These are phyloP conservation scores for Hirudo medicinalis DNA, from an alignment of 1,140 invertebrate species.

Conservation along the genomic window DNA sequence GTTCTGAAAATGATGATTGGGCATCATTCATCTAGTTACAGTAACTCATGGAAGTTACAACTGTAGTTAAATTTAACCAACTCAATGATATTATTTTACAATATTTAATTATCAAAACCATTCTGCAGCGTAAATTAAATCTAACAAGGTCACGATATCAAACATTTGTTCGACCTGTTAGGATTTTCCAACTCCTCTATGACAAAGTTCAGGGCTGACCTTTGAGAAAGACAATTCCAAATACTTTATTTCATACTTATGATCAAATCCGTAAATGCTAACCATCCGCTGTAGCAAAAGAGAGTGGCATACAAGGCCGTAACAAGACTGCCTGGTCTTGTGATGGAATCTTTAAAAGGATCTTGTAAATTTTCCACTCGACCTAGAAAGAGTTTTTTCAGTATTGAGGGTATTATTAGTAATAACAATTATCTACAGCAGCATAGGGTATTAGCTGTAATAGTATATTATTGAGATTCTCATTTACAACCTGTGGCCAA, in stretches of 20 bases:
- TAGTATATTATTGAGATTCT: too few relatives aligned
- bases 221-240: too few relatives aligned
- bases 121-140: too few relatives aligned
- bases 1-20: slow-evolving; percentile 50
- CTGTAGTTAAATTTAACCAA: too few relatives aligned
- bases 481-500: not conserved
- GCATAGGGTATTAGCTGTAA: too few relatives aligned
- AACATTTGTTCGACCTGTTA: not conserved
- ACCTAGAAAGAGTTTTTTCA: not conserved
- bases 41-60: too few relatives aligned
- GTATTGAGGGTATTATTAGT: too few relatives aligned
- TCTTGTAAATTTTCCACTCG: not conserved
- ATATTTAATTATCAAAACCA: too few relatives aligned
- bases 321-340: not conserved
- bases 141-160: not conserved
- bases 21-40: not conserved
- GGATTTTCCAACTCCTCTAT: not conserved
- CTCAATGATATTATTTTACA: too few relatives aligned
- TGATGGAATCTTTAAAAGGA: not conserved
- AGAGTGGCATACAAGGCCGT: not conserved
- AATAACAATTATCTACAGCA: too few relatives aligned
- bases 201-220: not conserved
- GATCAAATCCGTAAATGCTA: not conserved
- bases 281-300: not conserved
- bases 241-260: too few relatives aligned